Evolutionary conservation across 2,888 invertebrate genomes (phyloP).

Genomic region (Scaptomyza parva): DNA sequence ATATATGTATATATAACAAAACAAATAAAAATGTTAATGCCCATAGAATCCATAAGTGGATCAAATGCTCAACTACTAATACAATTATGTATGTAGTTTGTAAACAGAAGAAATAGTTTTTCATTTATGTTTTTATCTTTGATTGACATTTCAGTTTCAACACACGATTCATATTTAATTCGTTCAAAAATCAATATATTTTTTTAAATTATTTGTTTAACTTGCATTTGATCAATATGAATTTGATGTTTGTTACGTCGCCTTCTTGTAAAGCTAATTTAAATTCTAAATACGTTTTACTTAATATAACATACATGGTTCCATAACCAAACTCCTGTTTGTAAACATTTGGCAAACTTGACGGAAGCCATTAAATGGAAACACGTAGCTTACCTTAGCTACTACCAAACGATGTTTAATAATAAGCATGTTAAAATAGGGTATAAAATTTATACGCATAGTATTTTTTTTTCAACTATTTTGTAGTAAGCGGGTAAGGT

Average conservation of each 20-base stretch:
- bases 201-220: neutral
- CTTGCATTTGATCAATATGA: neutral
- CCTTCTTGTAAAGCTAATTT: neutral
- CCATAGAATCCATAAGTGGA: conserved; percentile 15
- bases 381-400: conserved; percentile 35
- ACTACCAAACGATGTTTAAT: conserved; percentile 47
- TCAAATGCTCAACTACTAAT: conserved; percentile 31
- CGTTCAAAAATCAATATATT: neutral
- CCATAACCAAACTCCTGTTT: conserved; percentile 1
- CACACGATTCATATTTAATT: neutral
- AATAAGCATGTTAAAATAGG: conserved; percentile 39
- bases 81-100: neutral
- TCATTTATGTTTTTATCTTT: neutral
- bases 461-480: conserved; percentile 34
- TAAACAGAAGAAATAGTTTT: too few species aligned
- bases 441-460: conserved; percentile 7
- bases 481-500: conserved; percentile 25
- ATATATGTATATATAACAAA: conserved; percentile 69
- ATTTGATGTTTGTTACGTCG: neutral
- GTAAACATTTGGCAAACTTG: conserved; percentile 6
- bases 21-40: conserved; percentile 32
- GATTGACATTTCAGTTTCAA: neutral
- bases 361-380: conserved; percentile 47
- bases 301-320: neutral
- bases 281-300: conserved; percentile 1